These are phyloP conservation scores for Aplidium turbinatum DNA, from an alignment of 23 tunicate species.

Conservation along the genomic window DNA sequence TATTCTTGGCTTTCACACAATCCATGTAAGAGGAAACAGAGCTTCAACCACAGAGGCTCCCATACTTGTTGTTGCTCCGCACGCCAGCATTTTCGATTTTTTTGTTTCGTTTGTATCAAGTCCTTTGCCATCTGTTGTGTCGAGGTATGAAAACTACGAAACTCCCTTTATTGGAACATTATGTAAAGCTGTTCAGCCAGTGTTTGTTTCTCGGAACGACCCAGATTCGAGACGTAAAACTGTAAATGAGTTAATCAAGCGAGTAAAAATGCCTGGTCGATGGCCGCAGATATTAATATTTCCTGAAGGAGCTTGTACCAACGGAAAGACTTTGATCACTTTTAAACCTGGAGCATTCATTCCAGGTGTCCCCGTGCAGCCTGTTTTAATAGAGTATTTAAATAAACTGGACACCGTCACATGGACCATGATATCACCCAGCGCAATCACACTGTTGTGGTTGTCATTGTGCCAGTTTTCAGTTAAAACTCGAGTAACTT, in stretches of 20 bases:
- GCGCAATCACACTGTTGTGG: conserved; percentile 68
- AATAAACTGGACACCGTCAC: conserved; percentile 65
- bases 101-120: conserved; percentile 36
- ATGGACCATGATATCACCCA: conserved; percentile 82
- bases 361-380: conserved; percentile 85
- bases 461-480: conserved; percentile 73
- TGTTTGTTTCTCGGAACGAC: conserved; percentile 56
- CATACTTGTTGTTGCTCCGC: conserved; percentile 63
- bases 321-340: conserved; percentile 72
- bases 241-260: conserved; percentile 36
- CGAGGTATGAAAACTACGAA: conserved; percentile 51
- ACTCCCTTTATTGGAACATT: conserved; percentile 51
- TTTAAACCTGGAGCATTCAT: conserved; percentile 91
- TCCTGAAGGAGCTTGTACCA: conserved; percentile 96
- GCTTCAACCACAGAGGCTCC: conserved; percentile 42
- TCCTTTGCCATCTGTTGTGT: conserved; percentile 54
- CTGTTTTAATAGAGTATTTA: conserved; percentile 56
- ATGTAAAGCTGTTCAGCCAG: conserved; percentile 54
- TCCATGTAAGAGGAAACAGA: conserved; percentile 58
- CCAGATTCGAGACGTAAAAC: conserved; percentile 62
- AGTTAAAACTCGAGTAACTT: conserved; percentile 32
- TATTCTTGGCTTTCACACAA: conserved; percentile 46
- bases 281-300: conserved; percentile 81
- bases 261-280: conserved; percentile 24
- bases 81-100: conserved; percentile 53